Percentiles rank a stretch among this genome's conserved stretches.
phyloP scores from a whole-genome alignment of 2,888 invertebrate genomes.

The Tromatobia lineatoria region DNA sequence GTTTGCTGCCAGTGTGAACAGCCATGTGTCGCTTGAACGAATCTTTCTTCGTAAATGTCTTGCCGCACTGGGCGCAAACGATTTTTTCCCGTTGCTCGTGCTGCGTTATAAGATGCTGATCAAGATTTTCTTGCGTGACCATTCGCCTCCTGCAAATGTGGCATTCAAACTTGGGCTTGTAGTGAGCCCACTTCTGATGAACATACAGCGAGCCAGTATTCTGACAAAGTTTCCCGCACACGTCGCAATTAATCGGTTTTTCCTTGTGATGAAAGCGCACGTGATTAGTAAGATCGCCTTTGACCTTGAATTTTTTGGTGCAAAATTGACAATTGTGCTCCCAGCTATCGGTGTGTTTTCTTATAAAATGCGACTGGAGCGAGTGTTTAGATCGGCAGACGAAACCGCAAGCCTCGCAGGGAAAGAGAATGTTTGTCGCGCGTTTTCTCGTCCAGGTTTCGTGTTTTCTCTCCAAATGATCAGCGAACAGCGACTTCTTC shows the following conservation, averaged over 20 bases:
- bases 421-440: constrained; percentile 75
- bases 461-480: constrained; percentile 82
- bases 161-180: constrained; percentile 83
- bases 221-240: constrained; percentile 82
- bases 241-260: constrained; percentile 83
- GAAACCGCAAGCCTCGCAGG: constrained; percentile 82
- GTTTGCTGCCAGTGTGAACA: constrained; percentile 83
- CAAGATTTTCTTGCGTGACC: constrained; percentile 84
- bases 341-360: constrained; percentile 83
- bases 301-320: constrained; percentile 83
- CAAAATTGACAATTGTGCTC: constrained; percentile 83
- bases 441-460: constrained; percentile 81
- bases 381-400: constrained; percentile 84
- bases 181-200: constrained; percentile 84
- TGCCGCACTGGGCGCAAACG: constrained; percentile 83
- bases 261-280: constrained; percentile 84
- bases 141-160: constrained; percentile 83
- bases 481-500: constrained; percentile 80
- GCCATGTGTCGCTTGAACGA: constrained; percentile 84
- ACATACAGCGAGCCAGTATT: constrained; percentile 84
- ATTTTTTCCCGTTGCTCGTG: constrained; percentile 84
- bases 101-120: constrained; percentile 82
- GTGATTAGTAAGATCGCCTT: constrained; percentile 84
- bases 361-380: constrained; percentile 83
- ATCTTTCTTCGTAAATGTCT: constrained; percentile 83